Base-by-base conservation (phyloP, 2,113 vertebrate species). In the Alaudala cheleensis region DNA sequence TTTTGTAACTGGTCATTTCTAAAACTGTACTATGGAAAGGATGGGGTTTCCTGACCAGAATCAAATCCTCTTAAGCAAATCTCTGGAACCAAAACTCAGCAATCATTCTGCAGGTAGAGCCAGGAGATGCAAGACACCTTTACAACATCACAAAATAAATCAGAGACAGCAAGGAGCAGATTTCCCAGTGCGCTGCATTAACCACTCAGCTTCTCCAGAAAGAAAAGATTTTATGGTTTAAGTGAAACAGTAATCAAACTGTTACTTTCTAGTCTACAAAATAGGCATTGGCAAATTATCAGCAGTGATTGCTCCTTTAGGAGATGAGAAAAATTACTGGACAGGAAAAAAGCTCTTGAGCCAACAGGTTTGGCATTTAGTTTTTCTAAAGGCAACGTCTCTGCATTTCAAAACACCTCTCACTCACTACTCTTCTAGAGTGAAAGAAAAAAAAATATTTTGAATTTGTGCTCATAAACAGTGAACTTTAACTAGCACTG, bases 211-310 rank as follows among this genome's bases (percentile, higher is more conserved):
- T 81, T 28, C 23, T 80, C 47, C 0, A 2, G 13, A 86, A 71
- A 61, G 64, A 83, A 95, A 14, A 56, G 73, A 80, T 82, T 53
- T 71, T 29, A 62, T 12, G 24, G 34, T 71, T 84, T 85, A 88
- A 90, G 62, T 93, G 73, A 96, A 95, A 86, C 34, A 86, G 58
- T 47, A 94, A 77, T 28, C 24, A 83, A 94, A 80, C 54, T 40
- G 29, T 47, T 69, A 66, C 34, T 80, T 94, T 95, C 58, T 86
- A 70, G 57, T 80, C 44, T 78, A 81, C 39, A 82, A 93, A 94
- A 90, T 6, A 92, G 88, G 42, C 51, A 74, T 16, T 54, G 34
- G 42, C 31, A 94, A 80, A 86, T 74, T 60, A 74, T 73, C 84
- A 81, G 24, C 51, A 60, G 50, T 67, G 67, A 86, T 64, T 83